phyloP scores from a whole-genome alignment of 2,113 vertebrate genomes.

The Melanotaenia duboulayi region DNA sequence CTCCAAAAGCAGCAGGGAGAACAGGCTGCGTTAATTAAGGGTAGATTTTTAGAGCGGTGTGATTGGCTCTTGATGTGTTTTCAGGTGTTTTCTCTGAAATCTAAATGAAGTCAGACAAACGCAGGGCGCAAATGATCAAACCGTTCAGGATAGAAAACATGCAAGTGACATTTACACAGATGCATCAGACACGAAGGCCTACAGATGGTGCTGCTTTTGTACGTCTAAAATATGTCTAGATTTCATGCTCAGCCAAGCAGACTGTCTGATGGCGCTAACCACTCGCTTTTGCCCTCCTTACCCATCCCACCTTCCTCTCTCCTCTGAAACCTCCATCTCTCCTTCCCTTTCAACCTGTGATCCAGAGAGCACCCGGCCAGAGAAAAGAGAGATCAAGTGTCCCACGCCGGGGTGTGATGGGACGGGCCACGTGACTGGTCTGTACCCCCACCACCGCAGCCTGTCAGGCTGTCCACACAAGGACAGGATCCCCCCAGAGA shows the following conservation, averaged over 20 bases:
- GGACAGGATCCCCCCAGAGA: conserved; percentile 98
- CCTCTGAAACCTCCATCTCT: neutral
- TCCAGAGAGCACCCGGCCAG: conserved; percentile 90
- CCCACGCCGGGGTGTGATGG: conserved; percentile 97
- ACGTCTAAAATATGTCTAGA: conserved; percentile 71
- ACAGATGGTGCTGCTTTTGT: conserved; percentile 51
- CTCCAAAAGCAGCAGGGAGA: conserved; percentile 16
- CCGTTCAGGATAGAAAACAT: neutral
- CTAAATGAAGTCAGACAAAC: conserved; percentile 1
- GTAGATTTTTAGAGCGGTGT: neutral
- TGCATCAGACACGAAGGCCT: conserved; percentile 12
- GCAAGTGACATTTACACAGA: conserved; percentile 2
- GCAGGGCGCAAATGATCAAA: neutral
- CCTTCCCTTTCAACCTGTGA: neutral
- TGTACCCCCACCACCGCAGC: conserved; percentile 98
- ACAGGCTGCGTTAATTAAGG: conserved; percentile 22
- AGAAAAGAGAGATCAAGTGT: conserved; percentile 98
- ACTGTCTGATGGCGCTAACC: conserved; percentile 72
- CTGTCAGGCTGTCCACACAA: conserved; percentile 98
- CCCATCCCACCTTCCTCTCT: conserved; percentile 23
- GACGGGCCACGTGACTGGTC: conserved; percentile 94
- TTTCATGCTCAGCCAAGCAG: conserved; percentile 73
- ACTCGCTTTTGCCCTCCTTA: conserved; percentile 65
- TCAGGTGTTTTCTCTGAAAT: conserved; percentile 20
- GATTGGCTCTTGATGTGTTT: conserved; percentile 14